Evolutionary conservation across 2,888 invertebrate genomes (phyloP).

Genomic region (Drosophila atroscutellata): DNA sequence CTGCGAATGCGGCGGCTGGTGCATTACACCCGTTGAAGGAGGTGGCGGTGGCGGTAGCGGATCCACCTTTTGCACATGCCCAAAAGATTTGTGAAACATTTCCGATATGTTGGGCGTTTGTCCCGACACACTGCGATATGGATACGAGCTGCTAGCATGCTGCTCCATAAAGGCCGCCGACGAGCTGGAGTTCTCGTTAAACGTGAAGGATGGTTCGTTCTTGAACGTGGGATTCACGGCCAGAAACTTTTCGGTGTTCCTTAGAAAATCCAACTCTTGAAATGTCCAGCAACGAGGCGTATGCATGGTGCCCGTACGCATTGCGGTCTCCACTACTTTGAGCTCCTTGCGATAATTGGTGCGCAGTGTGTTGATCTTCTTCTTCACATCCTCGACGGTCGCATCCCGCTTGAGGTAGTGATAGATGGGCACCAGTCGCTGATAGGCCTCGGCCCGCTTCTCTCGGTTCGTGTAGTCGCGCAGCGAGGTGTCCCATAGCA

Average conservation of each 20-base stretch:
- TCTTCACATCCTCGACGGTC: conserved; percentile 83
- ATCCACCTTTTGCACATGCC: conserved; percentile 68
- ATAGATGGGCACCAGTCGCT: conserved; percentile 79
- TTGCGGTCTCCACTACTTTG: conserved; percentile 80
- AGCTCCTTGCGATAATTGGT: conserved; percentile 83
- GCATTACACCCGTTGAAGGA: conserved; percentile 30
- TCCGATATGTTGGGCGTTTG: conserved; percentile 79
- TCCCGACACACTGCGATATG: conserved; percentile 44
- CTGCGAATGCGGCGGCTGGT: conserved; percentile 35
- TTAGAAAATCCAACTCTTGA: conserved; percentile 80
- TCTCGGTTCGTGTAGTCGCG: conserved; percentile 83
- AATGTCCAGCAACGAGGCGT: conserved; percentile 83
- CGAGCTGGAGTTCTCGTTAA: conserved; percentile 74
- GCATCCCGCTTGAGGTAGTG: conserved; percentile 82
- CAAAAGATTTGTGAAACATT: conserved; percentile 83
- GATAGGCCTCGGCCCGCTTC: conserved; percentile 82
- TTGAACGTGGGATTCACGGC: conserved; percentile 78
- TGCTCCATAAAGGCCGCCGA: conserved; percentile 73
- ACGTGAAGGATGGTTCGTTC: conserved; percentile 66
- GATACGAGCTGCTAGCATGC: conserved; percentile 47
- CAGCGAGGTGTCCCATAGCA: conserved; percentile 83
- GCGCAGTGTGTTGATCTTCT: conserved; percentile 83
- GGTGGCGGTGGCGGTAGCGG: conserved; percentile 57
- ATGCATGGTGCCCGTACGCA: conserved; percentile 75
- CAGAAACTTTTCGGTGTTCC: conserved; percentile 81